Percentiles rank a stretch among this genome's conserved stretches.
Evolutionary conservation across 2,113 vertebrate species (phyloP).

Genomic region (Rynchops niger): DNA sequence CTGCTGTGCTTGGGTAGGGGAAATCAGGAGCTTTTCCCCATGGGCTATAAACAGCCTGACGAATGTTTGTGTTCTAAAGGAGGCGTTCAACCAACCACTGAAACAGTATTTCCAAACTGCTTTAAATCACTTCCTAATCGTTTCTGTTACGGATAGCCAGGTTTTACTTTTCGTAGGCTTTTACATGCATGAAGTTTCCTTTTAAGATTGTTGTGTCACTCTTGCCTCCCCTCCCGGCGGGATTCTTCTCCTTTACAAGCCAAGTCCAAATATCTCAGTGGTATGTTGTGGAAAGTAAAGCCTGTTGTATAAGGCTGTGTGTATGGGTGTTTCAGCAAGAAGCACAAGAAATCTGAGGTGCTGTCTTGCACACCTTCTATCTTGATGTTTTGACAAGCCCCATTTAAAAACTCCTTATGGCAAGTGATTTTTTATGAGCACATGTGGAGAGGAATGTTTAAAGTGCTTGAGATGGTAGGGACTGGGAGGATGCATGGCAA

Average conservation of each 20-base stretch:
- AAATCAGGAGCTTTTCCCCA: not conserved
- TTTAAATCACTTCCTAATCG: not conserved
- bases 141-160: not conserved
- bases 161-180: not conserved
- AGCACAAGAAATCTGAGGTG: not conserved
- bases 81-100: not conserved
- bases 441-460: not conserved
- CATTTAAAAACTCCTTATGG: not conserved
- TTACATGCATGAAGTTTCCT: not conserved
- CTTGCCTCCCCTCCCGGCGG: accelerated
- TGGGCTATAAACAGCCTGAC: not conserved
- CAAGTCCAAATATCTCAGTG: not conserved
- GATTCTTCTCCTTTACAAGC: not conserved
- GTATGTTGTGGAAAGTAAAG: not conserved
- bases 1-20: not conserved
- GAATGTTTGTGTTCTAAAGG: not conserved
- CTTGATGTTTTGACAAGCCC: not conserved
- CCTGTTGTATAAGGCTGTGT: not conserved
- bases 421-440: slow-evolving; percentile 20
- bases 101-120: not conserved
- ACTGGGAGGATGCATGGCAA: not conserved
- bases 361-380: not conserved
- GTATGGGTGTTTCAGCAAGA: not conserved
- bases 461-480: not conserved
- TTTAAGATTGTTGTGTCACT: not conserved